Conservation (phyloP, 1,140 invertebrate genomes). For the Paralvinella palmiformis region DNA sequence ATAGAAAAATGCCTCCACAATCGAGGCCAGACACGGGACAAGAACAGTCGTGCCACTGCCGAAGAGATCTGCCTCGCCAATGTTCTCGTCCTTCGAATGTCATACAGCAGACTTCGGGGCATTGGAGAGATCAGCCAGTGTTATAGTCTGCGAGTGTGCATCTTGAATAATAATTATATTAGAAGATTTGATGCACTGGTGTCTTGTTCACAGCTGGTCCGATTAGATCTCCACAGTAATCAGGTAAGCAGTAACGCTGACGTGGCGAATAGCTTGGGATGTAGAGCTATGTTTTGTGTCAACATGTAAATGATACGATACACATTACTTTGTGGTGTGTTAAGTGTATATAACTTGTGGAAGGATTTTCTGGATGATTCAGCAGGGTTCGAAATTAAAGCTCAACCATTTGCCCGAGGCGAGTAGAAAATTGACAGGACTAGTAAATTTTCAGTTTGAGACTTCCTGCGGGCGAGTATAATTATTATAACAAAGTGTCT, state of each 20-base stretch:
- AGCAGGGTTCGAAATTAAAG: not conserved
- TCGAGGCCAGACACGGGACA: not conserved
- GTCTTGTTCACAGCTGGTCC: slow-evolving; percentile 38
- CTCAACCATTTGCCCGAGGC: not conserved
- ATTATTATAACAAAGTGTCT: too few relatives aligned
- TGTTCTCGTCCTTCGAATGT: slow-evolving; percentile 24
- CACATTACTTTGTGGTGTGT: not conserved
- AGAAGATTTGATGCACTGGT: slow-evolving; percentile 39
- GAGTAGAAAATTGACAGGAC: too few relatives aligned
- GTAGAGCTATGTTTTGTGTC: not conserved
- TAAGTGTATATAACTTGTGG: slow-evolving; percentile 2
- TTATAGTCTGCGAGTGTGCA: slow-evolving; percentile 36
- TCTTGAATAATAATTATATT: slow-evolving; percentile 44
- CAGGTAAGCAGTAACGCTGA: too few relatives aligned
- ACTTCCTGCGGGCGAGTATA: too few relatives aligned
- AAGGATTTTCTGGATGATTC: not conserved
- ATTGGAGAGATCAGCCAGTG: slow-evolving; percentile 39
- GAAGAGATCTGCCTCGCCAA: not conserved
- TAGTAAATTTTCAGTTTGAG: too few relatives aligned
- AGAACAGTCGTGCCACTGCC: not conserved
- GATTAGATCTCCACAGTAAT: slow-evolving; percentile 46
- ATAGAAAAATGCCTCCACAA: not conserved
- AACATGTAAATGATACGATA: not conserved
- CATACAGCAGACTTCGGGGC: slow-evolving; percentile 32
- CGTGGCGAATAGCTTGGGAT: slow-evolving; percentile 2